phyloP scores from a whole-genome alignment of 2,797 vertebrate species.

The Carcharodon carcharias region DNA sequence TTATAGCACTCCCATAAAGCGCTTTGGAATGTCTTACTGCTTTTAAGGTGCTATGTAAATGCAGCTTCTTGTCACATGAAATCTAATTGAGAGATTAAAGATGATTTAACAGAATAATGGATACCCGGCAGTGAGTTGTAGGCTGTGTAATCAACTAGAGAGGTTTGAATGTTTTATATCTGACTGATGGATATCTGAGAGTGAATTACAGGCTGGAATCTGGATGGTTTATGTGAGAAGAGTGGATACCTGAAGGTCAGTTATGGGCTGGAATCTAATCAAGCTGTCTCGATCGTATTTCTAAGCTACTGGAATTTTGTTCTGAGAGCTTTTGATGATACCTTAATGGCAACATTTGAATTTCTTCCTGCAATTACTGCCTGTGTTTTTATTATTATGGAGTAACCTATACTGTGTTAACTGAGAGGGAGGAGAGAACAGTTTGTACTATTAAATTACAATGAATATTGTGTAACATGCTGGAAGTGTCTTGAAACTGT shows the following conservation, averaged over 20 bases:
- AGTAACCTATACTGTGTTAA: neutral
- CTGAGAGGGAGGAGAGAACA: neutral
- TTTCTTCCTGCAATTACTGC: slow-evolving; percentile 8
- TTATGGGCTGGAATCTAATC: slow-evolving; percentile 19
- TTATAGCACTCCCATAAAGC: neutral
- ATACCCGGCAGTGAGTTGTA: neutral
- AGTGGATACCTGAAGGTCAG: too few relatives aligned
- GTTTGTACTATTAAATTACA: neutral
- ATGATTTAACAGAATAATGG: neutral
- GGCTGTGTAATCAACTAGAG: neutral
- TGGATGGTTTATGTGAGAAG: neutral
- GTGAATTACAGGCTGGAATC: neutral
- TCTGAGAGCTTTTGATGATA: neutral
- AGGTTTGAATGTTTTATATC: neutral
- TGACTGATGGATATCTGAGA: neutral
- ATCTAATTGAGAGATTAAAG: neutral
- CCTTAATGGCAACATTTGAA: neutral
- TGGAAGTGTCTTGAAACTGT: neutral
- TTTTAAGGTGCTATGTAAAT: neutral
- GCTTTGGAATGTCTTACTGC: neutral
- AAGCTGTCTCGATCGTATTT: too few relatives aligned
- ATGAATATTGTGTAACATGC: neutral
- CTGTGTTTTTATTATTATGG: neutral
- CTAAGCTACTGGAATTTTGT: neutral
- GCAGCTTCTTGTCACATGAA: too few relatives aligned